phyloP scores from a whole-genome alignment of 2,113 vertebrate genomes.

The Ifrita kowaldi region DNA sequence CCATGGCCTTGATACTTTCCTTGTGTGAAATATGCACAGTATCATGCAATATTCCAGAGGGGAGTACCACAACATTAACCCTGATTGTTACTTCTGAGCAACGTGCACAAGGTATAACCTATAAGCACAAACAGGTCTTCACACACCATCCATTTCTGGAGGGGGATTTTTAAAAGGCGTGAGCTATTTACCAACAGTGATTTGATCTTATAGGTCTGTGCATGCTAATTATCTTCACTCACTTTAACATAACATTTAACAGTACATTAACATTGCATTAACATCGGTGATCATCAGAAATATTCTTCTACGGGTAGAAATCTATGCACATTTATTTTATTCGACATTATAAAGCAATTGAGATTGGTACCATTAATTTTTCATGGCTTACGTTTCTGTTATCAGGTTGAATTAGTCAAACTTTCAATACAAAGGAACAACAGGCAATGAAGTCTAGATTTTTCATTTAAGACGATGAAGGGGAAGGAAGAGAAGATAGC shows the following conservation, averaged over 20 bases:
- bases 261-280: background rate
- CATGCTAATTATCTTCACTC: background rate
- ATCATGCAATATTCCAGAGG: background rate
- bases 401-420: background rate
- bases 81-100: background rate
- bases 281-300: background rate
- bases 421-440: background rate
- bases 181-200: background rate
- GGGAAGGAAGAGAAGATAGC: background rate
- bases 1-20: fast-evolving
- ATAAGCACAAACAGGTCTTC: background rate
- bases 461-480: background rate
- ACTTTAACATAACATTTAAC: background rate
- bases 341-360: background rate
- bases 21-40: background rate
- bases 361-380: background rate
- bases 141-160: background rate
- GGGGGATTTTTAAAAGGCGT: background rate
- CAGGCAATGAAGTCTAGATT: background rate
- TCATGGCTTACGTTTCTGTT: background rate
- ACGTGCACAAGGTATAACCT: too few species aligned
- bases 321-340: background rate
- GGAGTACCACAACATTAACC: background rate
- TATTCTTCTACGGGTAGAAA: background rate
- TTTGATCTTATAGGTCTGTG: background rate